phyloP scores from a whole-genome alignment of 2,888 invertebrate genomes.

The Heteromyza rotundicornis region DNA sequence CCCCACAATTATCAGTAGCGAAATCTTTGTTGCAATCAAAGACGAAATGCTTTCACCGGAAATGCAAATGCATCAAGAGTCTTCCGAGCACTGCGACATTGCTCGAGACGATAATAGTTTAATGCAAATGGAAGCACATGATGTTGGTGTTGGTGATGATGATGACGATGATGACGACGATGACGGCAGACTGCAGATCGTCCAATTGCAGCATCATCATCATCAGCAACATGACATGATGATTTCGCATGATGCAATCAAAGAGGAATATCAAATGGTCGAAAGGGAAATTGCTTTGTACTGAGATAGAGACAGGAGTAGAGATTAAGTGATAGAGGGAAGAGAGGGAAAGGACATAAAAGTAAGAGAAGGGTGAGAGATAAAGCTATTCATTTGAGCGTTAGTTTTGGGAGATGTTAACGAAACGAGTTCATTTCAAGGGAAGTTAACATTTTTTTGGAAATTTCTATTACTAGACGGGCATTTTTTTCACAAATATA shows the following conservation, averaged over 20 bases:
- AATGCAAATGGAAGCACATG: conserved; percentile 39
- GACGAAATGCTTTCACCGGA: conserved; percentile 1
- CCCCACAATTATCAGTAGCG: conserved; percentile 19
- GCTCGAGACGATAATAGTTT: conserved; percentile 44
- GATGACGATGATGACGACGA: neutral
- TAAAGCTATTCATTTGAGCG: too few species aligned
- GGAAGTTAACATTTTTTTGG: too few species aligned
- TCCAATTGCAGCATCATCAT: conserved; percentile 26
- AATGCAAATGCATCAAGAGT: neutral
- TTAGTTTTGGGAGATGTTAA: too few species aligned
- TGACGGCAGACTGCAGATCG: neutral
- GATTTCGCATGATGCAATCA: conserved; percentile 26
- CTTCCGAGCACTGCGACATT: conserved; percentile 29
- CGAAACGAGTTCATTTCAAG: too few species aligned
- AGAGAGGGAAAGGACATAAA: neutral
- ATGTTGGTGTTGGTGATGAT: conserved; percentile 14
- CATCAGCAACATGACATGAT: too few species aligned
- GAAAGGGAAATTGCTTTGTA: conserved; percentile 49
- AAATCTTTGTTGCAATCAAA: conserved; percentile 13
- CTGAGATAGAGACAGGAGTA: conserved; percentile 17
- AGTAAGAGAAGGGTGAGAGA: too few species aligned
- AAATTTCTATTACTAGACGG: too few species aligned
- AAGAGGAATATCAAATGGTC: conserved; percentile 38
- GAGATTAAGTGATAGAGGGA: neutral
- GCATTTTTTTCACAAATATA: too few species aligned